Evolutionary conservation across 2,113 vertebrate genomes (phyloP), one percentile per base, ranked within the genome.

Genomic region (Oreochromis niloticus): DNA sequence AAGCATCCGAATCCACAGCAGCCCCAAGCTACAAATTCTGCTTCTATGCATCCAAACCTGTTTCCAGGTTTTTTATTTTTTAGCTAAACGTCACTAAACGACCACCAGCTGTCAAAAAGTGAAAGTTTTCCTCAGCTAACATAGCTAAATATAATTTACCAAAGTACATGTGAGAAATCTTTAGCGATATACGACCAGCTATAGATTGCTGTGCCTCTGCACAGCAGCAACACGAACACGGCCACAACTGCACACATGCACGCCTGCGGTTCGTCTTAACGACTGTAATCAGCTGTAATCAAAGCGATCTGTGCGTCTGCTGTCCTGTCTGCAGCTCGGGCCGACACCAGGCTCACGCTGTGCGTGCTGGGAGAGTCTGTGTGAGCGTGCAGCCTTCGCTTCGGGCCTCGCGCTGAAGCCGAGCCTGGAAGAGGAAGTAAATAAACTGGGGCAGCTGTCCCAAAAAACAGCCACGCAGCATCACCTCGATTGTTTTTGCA

Each of bases 231-330:
- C 75, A 84, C 80, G 34, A 79, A 93, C 88, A 90, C 46, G 30
- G 22, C 59, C 87, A 56, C 89, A 83, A 55, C 87, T 22, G 24
- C 75, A 81, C 78, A 80, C 80, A 55, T 46, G 59, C 55, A 46
- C 14, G 78, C 59, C 83, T 66, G 85, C 4, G 84, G 87, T 61
- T 52, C 12, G 3, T 81, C 75, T n/a, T 48, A 78, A 88, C 80
- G 4, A 27, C 89, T 41, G 88, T 87, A 85, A 93, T 92, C 85
- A 83, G 48, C 52, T 1, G 19, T 9, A 82, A 83, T 92, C 57
- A 81, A 12, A 59, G 91, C 36, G 22, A 61, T 27, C 4, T 6
- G 87, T 85, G 83, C 80, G 88, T 86, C 85, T 84, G 83, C 85
- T 24, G 83, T 86, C 85, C 43, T 5, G 71, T 78, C 27, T 88